phyloP scores from a whole-genome alignment of 2,797 vertebrate genomes.

The Pangasius sanitwongsei region DNA sequence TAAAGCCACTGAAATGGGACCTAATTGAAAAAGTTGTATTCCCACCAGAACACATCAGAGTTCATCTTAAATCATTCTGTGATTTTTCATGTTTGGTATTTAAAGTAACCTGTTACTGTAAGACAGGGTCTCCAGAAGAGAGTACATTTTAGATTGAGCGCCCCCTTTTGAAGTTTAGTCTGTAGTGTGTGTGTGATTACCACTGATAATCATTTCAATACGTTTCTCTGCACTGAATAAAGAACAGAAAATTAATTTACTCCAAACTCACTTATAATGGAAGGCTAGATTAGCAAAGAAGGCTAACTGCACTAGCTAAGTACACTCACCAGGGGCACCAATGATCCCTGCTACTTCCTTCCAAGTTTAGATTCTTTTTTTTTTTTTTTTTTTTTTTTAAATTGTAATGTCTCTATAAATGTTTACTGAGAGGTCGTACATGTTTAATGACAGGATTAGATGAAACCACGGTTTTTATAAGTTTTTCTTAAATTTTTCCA shows the following conservation, averaged over 20 bases:
- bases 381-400: background rate
- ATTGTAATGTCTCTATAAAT: background rate
- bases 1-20: slow-evolving; percentile 22
- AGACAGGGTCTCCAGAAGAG: slow-evolving; percentile 19
- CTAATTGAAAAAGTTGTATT: slow-evolving; percentile 7
- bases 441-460: background rate
- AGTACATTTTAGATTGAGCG: slow-evolving; percentile 19
- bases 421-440: background rate
- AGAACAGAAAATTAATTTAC: background rate
- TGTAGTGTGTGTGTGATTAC: background rate
- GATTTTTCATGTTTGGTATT: background rate
- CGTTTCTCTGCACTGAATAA: background rate
- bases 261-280: background rate
- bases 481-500: background rate
- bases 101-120: background rate
- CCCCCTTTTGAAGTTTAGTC: slow-evolving; percentile 24
- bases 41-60: background rate
- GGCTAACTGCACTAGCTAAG: background rate
- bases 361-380: background rate
- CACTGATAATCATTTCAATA: background rate
- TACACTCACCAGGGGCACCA: background rate
- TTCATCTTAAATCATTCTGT: slow-evolving; percentile 3
- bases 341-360: background rate
- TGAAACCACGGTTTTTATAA: background rate
- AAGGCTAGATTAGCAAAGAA: background rate